These are phyloP conservation scores for Enoplosus armatus DNA, from an alignment of 2,797 vertebrate genomes.

Conservation along the genomic window DNA sequence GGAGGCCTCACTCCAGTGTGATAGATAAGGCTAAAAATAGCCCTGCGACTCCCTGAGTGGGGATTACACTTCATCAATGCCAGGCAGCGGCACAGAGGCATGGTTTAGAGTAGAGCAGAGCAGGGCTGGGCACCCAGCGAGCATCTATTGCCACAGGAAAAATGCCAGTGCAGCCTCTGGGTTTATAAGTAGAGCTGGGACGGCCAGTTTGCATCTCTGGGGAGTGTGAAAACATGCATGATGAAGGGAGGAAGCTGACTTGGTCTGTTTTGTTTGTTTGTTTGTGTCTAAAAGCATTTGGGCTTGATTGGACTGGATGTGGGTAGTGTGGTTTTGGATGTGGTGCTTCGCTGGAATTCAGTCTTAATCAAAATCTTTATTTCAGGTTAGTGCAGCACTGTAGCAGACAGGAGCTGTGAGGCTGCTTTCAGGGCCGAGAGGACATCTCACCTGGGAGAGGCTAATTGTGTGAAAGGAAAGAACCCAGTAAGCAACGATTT, in stretches of 20 bases:
- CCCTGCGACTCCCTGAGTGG: slow-evolving; percentile 66
- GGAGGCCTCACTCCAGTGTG: slow-evolving; percentile 58
- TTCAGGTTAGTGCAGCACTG: not conserved
- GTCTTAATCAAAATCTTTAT: not conserved
- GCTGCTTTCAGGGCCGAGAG: not conserved
- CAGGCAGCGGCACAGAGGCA: slow-evolving; percentile 59
- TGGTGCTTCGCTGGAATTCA: not conserved
- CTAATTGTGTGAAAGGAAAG: not conserved
- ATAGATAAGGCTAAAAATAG: slow-evolving; percentile 81
- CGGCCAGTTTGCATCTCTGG: not conserved
- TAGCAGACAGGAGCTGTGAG: not conserved
- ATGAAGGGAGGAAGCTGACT: slow-evolving; percentile 6
- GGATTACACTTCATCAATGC: slow-evolving; percentile 80
- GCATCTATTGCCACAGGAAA: slow-evolving; percentile 27
- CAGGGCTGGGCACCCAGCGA: slow-evolving; percentile 10
- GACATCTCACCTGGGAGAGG: not conserved
- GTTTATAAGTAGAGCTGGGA: not conserved
- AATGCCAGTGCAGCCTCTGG: slow-evolving; percentile 23
- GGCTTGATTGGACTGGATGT: not conserved
- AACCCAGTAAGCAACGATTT: not conserved
- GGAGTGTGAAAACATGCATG: not conserved
- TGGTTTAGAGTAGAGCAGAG: slow-evolving; percentile 34
- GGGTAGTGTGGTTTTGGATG: not conserved
- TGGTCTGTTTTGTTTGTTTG: not conserved
- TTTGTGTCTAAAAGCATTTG: not conserved